Evolutionary conservation across 2,888 invertebrate genomes (phyloP).

Genomic region (Gisinianus flammeolus): DNA sequence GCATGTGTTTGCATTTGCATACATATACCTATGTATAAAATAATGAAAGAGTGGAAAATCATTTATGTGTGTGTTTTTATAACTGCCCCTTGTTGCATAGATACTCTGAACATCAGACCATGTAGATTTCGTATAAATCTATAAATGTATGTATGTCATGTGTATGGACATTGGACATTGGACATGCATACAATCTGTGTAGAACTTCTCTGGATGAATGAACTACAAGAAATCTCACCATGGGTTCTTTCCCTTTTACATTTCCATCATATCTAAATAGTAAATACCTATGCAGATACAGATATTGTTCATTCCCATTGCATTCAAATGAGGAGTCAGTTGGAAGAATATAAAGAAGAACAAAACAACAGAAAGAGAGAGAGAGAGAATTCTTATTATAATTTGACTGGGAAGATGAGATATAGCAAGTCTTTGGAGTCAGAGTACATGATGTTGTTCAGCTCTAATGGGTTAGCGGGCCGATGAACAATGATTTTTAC

Average conservation of each 20-base stretch:
- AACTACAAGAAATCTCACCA: slow-evolving; percentile 25
- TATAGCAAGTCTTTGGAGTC: neutral
- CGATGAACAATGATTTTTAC: too few relatives aligned
- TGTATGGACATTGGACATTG: neutral
- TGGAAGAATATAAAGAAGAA: neutral
- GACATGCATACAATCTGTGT: neutral
- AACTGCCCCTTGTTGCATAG: neutral
- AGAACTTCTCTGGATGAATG: slow-evolving; percentile 3
- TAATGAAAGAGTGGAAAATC: neutral
- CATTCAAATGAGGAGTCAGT: neutral
- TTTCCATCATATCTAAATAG: neutral
- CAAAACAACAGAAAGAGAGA: too few relatives aligned
- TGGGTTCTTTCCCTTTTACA: slow-evolving; percentile 4
- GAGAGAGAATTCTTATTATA: neutral
- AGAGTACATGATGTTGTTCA: neutral
- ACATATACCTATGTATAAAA: neutral
- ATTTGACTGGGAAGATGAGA: neutral
- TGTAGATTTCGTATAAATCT: neutral
- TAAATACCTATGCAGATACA: neutral
- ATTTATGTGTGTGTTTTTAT: slow-evolving; percentile 13
- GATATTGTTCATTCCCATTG: neutral
- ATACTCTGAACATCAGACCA: neutral
- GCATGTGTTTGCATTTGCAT: neutral
- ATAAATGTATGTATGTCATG: neutral
- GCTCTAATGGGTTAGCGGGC: neutral